Evolutionary conservation across 2,888 invertebrate genomes (phyloP), one percentile per base, ranked within the genome.

Genomic region (Epinotia bilunana): DNA sequence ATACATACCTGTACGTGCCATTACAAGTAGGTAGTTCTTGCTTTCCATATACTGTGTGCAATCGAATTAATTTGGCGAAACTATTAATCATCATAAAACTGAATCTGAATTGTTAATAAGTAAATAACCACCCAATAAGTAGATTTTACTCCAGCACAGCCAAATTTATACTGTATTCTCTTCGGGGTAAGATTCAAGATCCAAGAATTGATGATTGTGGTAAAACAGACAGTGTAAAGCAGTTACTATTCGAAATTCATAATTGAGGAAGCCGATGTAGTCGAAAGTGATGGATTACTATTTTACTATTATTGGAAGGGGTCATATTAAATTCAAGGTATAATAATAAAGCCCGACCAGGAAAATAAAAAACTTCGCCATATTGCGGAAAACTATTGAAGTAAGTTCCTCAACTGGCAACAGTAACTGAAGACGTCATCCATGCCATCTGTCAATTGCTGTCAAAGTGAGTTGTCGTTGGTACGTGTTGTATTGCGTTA

Each of bases 81-180:
- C 53, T 33, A 72, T 75, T 61, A 65, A 75, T 75, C 71, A 75
- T 28, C 61, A 33, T 71, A 67, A 71, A 57, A 71, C 43, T 53
- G 28, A 18, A 60, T 55, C 7, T 72, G 75, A 72, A n/a, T n/a
- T n/a, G n/a, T n/a, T n/a, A n/a, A n/a, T n/a, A n/a, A n/a, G n/a
- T n/a, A n/a, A 72, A 61, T 55, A 64, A 71, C 69, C 53, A 64
- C 53, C 39, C 39, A 55, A 39, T 1, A 23, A 39, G 20, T 18
- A 18, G 20, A 58, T 16, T 58, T 57, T 13, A 53, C 20, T 13
- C 16, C 0, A 1, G 13, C 18, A 9, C 64, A 20, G 33, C 20
- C 49, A 64, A 58, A 65, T 49, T 23, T 55, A 18, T 9, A 60
- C 58, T 12, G 23, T 69, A 64, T 39, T 49, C 4, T 0, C 1